phyloP scores from a whole-genome alignment of 2,797 vertebrate species.

The Apogon hyalosoma region DNA sequence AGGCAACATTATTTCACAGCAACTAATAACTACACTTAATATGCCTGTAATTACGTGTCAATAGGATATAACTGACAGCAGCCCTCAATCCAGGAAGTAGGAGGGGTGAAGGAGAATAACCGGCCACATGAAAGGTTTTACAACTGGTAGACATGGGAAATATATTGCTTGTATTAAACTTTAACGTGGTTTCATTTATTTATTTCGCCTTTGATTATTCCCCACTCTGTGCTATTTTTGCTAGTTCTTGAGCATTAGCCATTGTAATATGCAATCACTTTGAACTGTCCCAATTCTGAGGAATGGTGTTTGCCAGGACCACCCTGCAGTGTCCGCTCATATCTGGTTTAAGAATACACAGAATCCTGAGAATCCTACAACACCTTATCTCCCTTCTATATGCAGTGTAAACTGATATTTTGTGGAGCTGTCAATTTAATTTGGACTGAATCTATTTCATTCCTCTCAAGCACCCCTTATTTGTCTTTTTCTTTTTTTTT shows the following conservation, averaged over 20 bases:
- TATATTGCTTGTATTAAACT: constrained; percentile 39
- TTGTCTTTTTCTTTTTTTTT: constrained; percentile 17
- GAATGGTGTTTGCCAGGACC: constrained; percentile 12
- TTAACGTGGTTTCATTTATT: constrained; percentile 10
- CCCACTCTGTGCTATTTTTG: background rate
- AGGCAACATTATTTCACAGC: constrained; percentile 67
- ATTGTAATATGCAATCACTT: constrained; percentile 34
- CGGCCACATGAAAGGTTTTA: constrained; percentile 49
- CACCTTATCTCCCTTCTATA: constrained; percentile 32
- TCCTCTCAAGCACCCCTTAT: constrained; percentile 9
- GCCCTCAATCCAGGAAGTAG: constrained; percentile 26
- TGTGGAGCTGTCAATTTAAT: constrained; percentile 28
- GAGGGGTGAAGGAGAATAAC: constrained; percentile 17
- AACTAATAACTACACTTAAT: constrained; percentile 74
- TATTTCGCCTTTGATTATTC: background rate
- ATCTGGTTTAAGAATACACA: constrained; percentile 43
- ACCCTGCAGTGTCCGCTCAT: constrained; percentile 25
- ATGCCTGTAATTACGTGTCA: constrained; percentile 75
- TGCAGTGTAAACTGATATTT: constrained; percentile 42
- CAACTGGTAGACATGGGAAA: constrained; percentile 41
- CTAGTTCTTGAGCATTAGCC: constrained; percentile 12
- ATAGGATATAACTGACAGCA: constrained; percentile 76
- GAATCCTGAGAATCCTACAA: constrained; percentile 11
- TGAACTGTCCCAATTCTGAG: constrained; percentile 8
- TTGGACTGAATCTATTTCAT: constrained; percentile 14